A percentile compares a stretch with the other conserved stretches of the same genome.
Conservation (phyloP, 2,113 vertebrate genomes). For the Nycticebus coucang region DNA sequence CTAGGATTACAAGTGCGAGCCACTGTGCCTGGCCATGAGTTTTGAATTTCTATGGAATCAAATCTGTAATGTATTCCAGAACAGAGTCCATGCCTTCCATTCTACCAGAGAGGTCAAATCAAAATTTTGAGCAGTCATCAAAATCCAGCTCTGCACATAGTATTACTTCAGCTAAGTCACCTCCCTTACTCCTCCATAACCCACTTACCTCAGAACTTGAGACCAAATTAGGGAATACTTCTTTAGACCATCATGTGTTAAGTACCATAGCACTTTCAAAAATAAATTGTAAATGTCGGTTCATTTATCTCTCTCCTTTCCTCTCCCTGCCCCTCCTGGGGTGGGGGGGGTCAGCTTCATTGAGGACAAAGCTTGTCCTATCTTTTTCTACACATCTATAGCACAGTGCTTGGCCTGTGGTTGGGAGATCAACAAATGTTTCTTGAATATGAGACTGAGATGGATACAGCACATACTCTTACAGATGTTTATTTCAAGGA, state of each 20-base stretch:
- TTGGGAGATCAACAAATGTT: neutral
- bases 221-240: neutral
- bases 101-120: neutral
- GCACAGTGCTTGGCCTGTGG: neutral
- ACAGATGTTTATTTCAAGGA: neutral
- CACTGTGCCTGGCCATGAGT: neutral
- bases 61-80: neutral
- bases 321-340: neutral
- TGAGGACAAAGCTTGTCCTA: neutral
- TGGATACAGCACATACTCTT: neutral
- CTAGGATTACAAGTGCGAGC: too few species aligned
- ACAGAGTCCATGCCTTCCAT: neutral
- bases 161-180: neutral
- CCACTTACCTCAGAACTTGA: neutral
- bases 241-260: neutral
- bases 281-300: neutral
- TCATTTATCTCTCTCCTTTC: neutral
- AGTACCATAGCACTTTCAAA: neutral
- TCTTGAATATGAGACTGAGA: neutral
- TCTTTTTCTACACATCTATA: neutral
- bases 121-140: neutral
- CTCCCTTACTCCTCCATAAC: neutral
- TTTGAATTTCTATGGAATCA: neutral
- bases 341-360: neutral
- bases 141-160: neutral